phyloP scores from a whole-genome alignment of 2,888 invertebrate species.

The Oxyscelio sp. region DNA sequence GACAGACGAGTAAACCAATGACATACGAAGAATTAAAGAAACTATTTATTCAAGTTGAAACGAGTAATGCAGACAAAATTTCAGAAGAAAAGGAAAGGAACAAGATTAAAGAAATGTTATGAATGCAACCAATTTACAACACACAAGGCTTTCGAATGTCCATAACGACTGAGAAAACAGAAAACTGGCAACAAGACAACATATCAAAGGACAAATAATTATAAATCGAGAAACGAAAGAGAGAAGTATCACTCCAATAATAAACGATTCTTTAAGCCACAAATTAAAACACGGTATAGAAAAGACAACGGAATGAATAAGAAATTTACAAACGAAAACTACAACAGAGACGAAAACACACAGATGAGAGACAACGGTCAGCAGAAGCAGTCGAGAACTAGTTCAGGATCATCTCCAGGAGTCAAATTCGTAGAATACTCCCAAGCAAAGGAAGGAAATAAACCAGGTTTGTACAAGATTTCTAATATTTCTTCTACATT shows the following conservation, averaged over 20 bases:
- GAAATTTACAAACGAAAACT: not conserved
- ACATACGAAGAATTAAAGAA: slow-evolving; percentile 55
- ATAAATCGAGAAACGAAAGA: too few species aligned
- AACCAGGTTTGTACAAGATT: too few species aligned
- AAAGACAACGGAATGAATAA: not conserved
- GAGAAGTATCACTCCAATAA: not conserved
- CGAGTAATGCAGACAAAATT: not conserved
- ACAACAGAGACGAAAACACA: too few species aligned
- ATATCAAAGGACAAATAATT: too few species aligned
- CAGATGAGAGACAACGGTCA: too few species aligned
- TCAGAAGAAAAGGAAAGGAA: slow-evolving; percentile 21
- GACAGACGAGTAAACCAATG: too few species aligned
- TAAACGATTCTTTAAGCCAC: slow-evolving; percentile 3
- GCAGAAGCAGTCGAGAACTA: too few species aligned
- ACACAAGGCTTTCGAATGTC: slow-evolving; percentile 8
- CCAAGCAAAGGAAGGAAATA: too few species aligned
- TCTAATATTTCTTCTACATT: too few species aligned
- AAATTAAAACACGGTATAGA: not conserved
- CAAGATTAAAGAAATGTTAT: slow-evolving; percentile 27
- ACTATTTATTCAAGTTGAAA: slow-evolving; percentile 40
- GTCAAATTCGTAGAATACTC: too few species aligned
- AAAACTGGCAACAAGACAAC: too few species aligned
- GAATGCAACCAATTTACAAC: slow-evolving; percentile 13
- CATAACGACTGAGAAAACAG: not conserved
- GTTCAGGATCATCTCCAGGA: too few species aligned